Conservation (phyloP, 2,888 invertebrate species). For the Eurytoma californica region DNA sequence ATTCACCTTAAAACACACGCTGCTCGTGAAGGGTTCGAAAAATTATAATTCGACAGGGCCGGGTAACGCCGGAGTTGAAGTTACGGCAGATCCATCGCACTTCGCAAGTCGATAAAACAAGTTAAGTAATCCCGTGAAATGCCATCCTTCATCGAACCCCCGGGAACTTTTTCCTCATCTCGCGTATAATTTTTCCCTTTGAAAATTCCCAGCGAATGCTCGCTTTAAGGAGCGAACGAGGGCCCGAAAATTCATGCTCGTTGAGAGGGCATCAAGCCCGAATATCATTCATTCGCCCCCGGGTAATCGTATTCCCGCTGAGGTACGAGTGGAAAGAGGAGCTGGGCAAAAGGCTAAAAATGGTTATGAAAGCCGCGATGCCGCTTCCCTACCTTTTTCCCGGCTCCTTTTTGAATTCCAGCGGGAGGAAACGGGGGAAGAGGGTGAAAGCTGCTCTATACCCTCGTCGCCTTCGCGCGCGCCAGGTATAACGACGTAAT, state of each 20-base stretch:
- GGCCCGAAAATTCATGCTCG: slow-evolving; percentile 30
- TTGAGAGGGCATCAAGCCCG: slow-evolving; percentile 27
- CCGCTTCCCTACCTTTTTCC: neutral
- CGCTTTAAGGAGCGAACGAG: slow-evolving; percentile 5
- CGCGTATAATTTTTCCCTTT: slow-evolving; percentile 31
- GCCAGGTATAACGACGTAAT: slow-evolving; percentile 37
- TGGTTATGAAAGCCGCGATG: slow-evolving; percentile 12
- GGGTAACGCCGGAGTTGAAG: neutral
- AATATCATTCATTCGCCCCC: slow-evolving; percentile 38
- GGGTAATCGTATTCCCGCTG: slow-evolving; percentile 28
- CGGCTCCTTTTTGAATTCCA: slow-evolving; percentile 21
- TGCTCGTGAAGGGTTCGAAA: neutral
- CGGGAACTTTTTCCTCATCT: slow-evolving; percentile 12
- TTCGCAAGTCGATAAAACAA: slow-evolving; percentile 33
- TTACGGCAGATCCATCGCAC: slow-evolving; percentile 33
- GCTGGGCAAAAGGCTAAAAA: neutral
- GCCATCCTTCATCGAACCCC: slow-evolving; percentile 38
- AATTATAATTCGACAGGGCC: slow-evolving; percentile 23
- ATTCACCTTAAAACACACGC: no score
- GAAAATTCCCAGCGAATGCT: slow-evolving; percentile 12
- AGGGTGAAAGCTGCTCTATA: neutral
- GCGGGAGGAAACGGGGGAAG: neutral
- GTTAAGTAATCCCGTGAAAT: slow-evolving; percentile 6
- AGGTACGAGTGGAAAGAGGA: neutral
- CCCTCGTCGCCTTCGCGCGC: neutral